A percentile compares a stretch with the other conserved stretches of the same genome.
These are phyloP conservation scores for Clitarchus hookeri DNA, from an alignment of 2,888 invertebrate species.

Conservation along the genomic window DNA sequence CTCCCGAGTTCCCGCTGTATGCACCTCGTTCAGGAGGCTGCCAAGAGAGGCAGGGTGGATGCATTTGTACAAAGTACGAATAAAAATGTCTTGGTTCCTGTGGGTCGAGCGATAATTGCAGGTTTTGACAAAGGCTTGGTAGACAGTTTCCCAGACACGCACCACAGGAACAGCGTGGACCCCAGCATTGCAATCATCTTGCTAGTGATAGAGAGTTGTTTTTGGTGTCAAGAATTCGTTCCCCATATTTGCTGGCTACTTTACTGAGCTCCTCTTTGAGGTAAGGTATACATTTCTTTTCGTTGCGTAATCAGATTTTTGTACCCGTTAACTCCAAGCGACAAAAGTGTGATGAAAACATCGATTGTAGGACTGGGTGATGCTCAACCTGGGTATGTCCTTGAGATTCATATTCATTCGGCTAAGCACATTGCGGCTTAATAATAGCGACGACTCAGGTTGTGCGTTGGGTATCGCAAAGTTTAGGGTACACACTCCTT, in stretches of 20 bases:
- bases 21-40: constrained; percentile 68
- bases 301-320: constrained; percentile 63
- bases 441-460: too few relatives aligned
- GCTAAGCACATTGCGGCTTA: too few relatives aligned
- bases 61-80: constrained; percentile 82
- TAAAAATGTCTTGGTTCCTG: constrained; percentile 83
- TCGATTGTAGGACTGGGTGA: constrained; percentile 73
- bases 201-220: constrained; percentile 75
- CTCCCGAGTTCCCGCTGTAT: constrained; percentile 70
- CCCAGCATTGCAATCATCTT: too few relatives aligned
- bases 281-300: constrained; percentile 64
- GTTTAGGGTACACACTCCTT: too few relatives aligned
- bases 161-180: too few relatives aligned
- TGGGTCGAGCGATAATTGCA: constrained; percentile 79
- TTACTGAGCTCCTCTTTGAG: constrained; percentile 60
- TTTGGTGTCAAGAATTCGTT: constrained; percentile 63
- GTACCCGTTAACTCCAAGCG: constrained; percentile 69
- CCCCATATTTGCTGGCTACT: constrained; percentile 62
- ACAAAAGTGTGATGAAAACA: constrained; percentile 74
- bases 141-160: constrained; percentile 68
- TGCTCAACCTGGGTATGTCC: constrained; percentile 74
- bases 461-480: too few relatives aligned
- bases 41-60: constrained; percentile 70
- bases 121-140: constrained; percentile 67
- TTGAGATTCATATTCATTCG: too few relatives aligned